Conservation (phyloP, 2,888 invertebrate genomes). For the Willowsia nigromaculata region DNA sequence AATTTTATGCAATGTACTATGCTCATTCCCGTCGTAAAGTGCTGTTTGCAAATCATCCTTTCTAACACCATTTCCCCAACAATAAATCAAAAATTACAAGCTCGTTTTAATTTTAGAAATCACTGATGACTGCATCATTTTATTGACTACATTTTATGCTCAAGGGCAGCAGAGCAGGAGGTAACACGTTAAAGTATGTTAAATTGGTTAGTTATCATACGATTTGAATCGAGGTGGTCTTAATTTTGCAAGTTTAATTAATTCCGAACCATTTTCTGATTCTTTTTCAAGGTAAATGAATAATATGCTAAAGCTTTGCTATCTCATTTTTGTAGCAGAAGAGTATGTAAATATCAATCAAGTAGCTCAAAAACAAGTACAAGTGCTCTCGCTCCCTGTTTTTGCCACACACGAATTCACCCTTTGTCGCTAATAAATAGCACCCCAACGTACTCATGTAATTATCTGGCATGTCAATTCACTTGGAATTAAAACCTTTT, state of each 20-base stretch:
- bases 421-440: constrained; percentile 39
- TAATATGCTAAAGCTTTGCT: too few species aligned
- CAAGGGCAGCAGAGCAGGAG: constrained; percentile 40
- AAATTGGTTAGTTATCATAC: constrained; percentile 26
- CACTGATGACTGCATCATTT: constrained; percentile 40
- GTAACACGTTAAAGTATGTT: constrained; percentile 27
- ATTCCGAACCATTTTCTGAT: background rate
- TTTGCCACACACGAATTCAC: constrained; percentile 38
- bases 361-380: background rate
- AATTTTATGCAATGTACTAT: background rate
- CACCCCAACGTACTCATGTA: background rate
- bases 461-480: constrained; percentile 52
- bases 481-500: constrained; percentile 24
- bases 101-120: constrained; percentile 32
- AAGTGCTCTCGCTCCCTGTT: background rate
- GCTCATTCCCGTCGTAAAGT: background rate
- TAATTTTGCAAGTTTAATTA: constrained; percentile 54
- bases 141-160: constrained; percentile 42
- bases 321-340: too few species aligned
- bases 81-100: constrained; percentile 40
- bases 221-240: constrained; percentile 30
- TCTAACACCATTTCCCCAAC: background rate
- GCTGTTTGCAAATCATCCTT: background rate
- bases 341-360: too few species aligned
- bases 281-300: background rate